phyloP scores from a whole-genome alignment of 2,797 vertebrate genomes.

The Australoheros facetus region DNA sequence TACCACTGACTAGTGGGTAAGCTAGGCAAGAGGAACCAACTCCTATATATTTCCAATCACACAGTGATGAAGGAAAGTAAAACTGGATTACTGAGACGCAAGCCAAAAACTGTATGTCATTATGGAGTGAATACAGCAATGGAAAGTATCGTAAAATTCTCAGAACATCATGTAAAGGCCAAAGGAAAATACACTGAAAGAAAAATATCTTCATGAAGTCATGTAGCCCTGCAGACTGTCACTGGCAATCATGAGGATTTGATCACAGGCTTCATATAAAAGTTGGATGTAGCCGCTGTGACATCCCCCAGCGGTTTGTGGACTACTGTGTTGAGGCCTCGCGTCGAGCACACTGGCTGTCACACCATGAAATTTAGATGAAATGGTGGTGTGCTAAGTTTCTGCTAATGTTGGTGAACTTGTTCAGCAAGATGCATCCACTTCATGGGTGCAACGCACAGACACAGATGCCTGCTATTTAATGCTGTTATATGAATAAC shows the following conservation, averaged over 20 bases:
- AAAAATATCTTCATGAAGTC: conserved; percentile 1
- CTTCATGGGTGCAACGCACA: too few species aligned
- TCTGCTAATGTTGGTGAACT: neutral
- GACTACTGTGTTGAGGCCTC: conserved; percentile 5
- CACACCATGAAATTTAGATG: conserved; percentile 1
- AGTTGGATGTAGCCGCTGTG: neutral
- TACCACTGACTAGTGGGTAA: rapidly evolving
- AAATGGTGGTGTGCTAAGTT: neutral
- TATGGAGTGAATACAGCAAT: conserved; percentile 8
- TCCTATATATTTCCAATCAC: neutral
- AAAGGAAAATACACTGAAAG: conserved; percentile 18
- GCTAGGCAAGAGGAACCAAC: neutral
- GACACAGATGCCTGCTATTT: neutral
- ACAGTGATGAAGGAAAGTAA: neutral
- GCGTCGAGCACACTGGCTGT: neutral
- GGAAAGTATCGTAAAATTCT: conserved; percentile 34
- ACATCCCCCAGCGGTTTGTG: conserved; percentile 1
- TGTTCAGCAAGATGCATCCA: neutral
- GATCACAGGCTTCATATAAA: conserved; percentile 8
- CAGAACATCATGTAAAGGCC: conserved; percentile 34
- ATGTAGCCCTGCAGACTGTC: neutral
- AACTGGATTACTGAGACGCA: conserved; percentile 1
- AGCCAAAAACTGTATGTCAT: conserved; percentile 24
- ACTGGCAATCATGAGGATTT: neutral
- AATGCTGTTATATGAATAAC: neutral